Base-by-base conservation (phyloP, 1,140 invertebrate species). In the Caligus rogercresseyi region DNA sequence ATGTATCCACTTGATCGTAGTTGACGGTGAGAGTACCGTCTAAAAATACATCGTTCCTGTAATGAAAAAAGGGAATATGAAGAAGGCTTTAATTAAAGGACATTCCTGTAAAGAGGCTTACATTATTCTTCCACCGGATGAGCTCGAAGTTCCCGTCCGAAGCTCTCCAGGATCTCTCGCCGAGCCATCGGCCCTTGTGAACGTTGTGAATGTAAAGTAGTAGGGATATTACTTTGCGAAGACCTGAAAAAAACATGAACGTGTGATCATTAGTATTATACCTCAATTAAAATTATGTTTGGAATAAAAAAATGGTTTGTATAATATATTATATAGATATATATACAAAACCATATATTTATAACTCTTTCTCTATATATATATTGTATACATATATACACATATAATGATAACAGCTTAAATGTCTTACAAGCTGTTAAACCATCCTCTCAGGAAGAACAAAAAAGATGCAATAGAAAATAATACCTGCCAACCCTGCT, bases 181-280 rank as follows among this genome's bases (percentile, higher is more conserved):
- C 91, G 2, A 96, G 84, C 96, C 95, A 98, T 66, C 95, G 81
- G 0, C 90, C 90, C 77, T 98, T 14, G 89, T 92, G 76, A 92
- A 93, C 11, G 92, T 93, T 54, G 87, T 89, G 75, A 96, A 98
- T 14, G 87, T 92, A 75, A 91, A 97, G 74, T 92, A 92, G 76
- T 99, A 99, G 0, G 95, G 95, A 73, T 95, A 93, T 0, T n/a
- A 98, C 93, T 79, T 98, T 97, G 63, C 95, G 80, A 60, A 98
- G 79, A 67, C 91, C 92, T 95, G 77, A 26, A 75, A 74, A 72
- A 65, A 66, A 70, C 54, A 63, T 43, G 65, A 23, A 65, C 1
- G 25, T n/a, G 16, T 2, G 7, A 52, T 15, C 7, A 43, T 43
- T 43, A 43, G n/a, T n/a, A n/a, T n/a, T n/a, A n/a, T n/a, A n/a